A percentile compares a stretch with the other conserved stretches of the same genome.
Conservation (phyloP, 2,113 vertebrate species). For the Cranoglanis bouderius region DNA sequence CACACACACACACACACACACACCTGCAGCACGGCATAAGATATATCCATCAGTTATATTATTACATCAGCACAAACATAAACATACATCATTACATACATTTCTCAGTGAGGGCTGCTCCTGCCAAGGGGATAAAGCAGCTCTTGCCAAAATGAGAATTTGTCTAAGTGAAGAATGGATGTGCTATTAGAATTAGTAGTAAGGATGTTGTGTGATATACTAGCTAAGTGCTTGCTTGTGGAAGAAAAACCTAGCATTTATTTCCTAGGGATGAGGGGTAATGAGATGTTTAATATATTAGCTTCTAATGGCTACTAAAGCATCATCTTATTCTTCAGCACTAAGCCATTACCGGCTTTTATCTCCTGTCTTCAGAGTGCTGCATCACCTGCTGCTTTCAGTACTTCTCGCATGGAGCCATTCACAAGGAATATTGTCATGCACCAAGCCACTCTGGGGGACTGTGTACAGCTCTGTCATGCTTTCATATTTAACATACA, state of each 20-base stretch:
- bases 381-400: conserved; percentile 43
- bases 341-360: conserved; percentile 55
- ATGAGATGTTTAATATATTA: conserved; percentile 62
- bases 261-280: conserved; percentile 41
- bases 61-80: conserved; percentile 16
- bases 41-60: not conserved
- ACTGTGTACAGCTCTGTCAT: not conserved
- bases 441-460: conserved; percentile 11
- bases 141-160: conserved; percentile 4
- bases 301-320: conserved; percentile 58
- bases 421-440: conserved; percentile 20
- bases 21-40: not conserved
- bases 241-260: conserved; percentile 24
- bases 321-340: conserved; percentile 48
- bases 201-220: not conserved
- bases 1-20: not conserved
- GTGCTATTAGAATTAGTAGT: conserved; percentile 6
- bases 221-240: conserved; percentile 3
- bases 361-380: conserved; percentile 51
- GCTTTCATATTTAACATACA: not conserved
- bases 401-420: conserved; percentile 43
- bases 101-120: not conserved
- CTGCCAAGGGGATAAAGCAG: conserved; percentile 4
- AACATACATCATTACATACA: conserved; percentile 1
- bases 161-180: conserved; percentile 7